These are phyloP conservation scores for Chiridota heheva DNA, from an alignment of 35 echinoderm and acorn worm species.

Conservation along the genomic window DNA sequence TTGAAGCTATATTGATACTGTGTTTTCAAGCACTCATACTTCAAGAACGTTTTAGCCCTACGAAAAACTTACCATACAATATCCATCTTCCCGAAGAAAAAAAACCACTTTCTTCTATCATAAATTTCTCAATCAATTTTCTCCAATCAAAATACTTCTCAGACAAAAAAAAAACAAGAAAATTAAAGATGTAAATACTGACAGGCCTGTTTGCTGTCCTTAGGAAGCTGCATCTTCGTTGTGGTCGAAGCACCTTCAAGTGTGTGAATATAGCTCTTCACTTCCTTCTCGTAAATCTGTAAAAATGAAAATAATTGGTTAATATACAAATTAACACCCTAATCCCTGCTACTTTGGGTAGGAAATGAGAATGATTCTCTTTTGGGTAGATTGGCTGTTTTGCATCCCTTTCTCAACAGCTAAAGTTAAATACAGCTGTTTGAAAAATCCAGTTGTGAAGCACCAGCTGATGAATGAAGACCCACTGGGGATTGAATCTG, in stretches of 20 bases:
- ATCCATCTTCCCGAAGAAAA: not conserved
- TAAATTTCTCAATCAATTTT: not conserved
- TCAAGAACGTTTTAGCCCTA: not conserved
- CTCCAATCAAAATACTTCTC: not conserved
- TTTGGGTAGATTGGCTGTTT: not conserved
- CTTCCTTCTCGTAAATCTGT: slow-evolving; percentile 91
- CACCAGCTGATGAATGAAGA: not conserved
- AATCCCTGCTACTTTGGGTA: not conserved
- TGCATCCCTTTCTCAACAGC: not conserved
- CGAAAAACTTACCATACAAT: not conserved
- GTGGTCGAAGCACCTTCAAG: slow-evolving; percentile 85
- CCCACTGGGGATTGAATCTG: not conserved
- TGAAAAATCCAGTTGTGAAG: not conserved
- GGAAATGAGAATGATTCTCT: not conserved
- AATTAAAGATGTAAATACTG: slow-evolving; percentile 25
- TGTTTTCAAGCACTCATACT: too few relatives aligned
- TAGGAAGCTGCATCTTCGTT: slow-evolving; percentile 95
- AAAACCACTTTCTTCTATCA: not conserved
- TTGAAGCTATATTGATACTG: too few relatives aligned
- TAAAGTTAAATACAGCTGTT: too few relatives aligned
- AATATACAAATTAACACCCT: not conserved
- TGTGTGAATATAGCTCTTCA: slow-evolving; percentile 84
- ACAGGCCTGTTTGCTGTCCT: slow-evolving; percentile 89
- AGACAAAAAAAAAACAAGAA: not conserved
- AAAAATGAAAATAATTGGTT: not conserved